Percentiles rank a stretch among this genome's conserved stretches.
Evolutionary conservation across 2,888 invertebrate genomes (phyloP).

Genomic region (Dryadula phaetusa): DNA sequence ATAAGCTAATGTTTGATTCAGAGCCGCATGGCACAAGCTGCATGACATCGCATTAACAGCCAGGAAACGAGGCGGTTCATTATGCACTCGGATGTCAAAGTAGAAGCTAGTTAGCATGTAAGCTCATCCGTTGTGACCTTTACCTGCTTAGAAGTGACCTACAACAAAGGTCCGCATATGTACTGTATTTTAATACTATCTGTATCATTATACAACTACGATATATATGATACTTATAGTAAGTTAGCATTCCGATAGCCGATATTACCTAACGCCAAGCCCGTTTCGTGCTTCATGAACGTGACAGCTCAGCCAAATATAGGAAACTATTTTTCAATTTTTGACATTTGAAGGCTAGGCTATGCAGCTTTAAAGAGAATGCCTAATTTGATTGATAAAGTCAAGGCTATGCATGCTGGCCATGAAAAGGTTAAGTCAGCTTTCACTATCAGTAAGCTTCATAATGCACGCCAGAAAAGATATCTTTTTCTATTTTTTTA

Average conservation of each 20-base stretch:
- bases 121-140: slow-evolving; percentile 26
- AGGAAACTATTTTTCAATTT: slow-evolving; percentile 37
- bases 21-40: too few relatives aligned
- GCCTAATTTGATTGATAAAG: slow-evolving; percentile 41
- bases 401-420: slow-evolving; percentile 31
- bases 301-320: slow-evolving; percentile 34
- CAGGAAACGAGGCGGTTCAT: slow-evolving; percentile 21
- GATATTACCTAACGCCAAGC: slow-evolving; percentile 14
- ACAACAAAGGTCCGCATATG: slow-evolving; percentile 18
- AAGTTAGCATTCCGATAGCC: background rate
- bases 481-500: too few relatives aligned
- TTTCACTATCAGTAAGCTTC: background rate
- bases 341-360: slow-evolving; percentile 38
- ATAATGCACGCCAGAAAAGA: background rate
- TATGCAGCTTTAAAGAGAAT: slow-evolving; percentile 43
- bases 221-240: background rate
- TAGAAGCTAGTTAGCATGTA: slow-evolving; percentile 20
- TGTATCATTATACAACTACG: background rate
- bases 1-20: too few relatives aligned
- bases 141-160: slow-evolving; percentile 26
- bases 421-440: slow-evolving; percentile 28
- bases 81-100: slow-evolving; percentile 26
- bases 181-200: slow-evolving; percentile 14
- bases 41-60: slow-evolving; percentile 4
- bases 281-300: slow-evolving; percentile 14